These are phyloP conservation scores for Desmophyllum pertusum DNA, from an alignment of 92 coral and sea anemone species.

Conservation along the genomic window DNA sequence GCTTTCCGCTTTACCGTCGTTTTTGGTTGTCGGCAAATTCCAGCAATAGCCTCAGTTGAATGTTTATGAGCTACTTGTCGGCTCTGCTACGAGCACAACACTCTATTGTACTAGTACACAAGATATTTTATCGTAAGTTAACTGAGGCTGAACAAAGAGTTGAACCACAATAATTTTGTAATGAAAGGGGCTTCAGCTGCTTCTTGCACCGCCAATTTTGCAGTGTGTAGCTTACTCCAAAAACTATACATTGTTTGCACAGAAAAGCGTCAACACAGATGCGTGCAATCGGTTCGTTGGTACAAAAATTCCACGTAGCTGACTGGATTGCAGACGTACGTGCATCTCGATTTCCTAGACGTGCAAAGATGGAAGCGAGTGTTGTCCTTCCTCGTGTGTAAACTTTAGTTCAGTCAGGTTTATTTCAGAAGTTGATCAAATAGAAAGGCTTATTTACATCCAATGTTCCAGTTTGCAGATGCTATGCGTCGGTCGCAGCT, in stretches of 20 bases:
- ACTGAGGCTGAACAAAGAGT: slow-evolving; percentile 27
- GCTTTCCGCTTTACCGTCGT: not conserved
- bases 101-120: slow-evolving; percentile 40
- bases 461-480: slow-evolving; percentile 8
- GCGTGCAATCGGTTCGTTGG: slow-evolving; percentile 39
- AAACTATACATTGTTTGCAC: slow-evolving; percentile 7
- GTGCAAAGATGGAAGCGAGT: slow-evolving; percentile 1
- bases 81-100: slow-evolving; percentile 35
- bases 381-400: not conserved
- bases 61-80: slow-evolving; percentile 20
- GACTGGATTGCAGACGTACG: slow-evolving; percentile 35
- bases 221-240: not conserved
- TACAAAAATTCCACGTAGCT: slow-evolving; percentile 38
- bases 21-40: slow-evolving; percentile 1
- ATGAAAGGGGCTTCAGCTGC: slow-evolving; percentile 34
- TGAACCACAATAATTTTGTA: slow-evolving; percentile 8
- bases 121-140: slow-evolving; percentile 34
- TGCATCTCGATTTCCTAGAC: slow-evolving; percentile 33
- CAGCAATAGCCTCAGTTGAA: not conserved
- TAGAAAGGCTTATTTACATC: not conserved
- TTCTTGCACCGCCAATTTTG: slow-evolving; percentile 8
- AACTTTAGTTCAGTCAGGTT: slow-evolving; percentile 4
- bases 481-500: slow-evolving; percentile 1
- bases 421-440: not conserved
- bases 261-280: slow-evolving; percentile 25